Conservation (phyloP, 2,888 invertebrate genomes). For the Drosophila subquinaria region DNA sequence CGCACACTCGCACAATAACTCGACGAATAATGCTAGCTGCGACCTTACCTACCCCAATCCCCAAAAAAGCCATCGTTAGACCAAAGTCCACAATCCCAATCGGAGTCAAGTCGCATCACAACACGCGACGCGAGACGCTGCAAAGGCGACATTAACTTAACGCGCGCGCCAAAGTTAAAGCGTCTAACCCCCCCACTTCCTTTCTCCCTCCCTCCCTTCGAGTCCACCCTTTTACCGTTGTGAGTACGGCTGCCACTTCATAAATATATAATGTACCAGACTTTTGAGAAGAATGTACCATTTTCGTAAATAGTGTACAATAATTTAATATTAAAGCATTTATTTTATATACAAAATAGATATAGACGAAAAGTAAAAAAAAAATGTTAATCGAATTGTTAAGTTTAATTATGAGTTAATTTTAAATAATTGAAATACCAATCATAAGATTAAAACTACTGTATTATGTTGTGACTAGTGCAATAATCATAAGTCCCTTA, state of each 20-base stretch:
- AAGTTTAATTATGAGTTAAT: no score
- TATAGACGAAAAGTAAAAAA: no score
- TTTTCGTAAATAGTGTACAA: neutral
- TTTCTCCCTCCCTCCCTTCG: neutral
- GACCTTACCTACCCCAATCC: conserved; percentile 41
- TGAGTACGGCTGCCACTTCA: neutral
- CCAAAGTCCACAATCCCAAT: conserved; percentile 44
- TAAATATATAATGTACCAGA: neutral
- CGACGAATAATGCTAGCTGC: conserved; percentile 34
- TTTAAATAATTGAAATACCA: no score
- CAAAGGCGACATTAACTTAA: conserved; percentile 45
- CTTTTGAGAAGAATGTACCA: neutral
- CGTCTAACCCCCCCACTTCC: neutral
- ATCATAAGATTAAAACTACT: no score
- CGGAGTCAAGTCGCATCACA: conserved; percentile 46
- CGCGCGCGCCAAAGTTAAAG: conserved; percentile 30
- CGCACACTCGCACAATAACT: conserved; percentile 17
- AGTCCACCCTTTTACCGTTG: neutral
- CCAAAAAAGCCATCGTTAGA: conserved; percentile 38
- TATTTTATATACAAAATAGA: no score
- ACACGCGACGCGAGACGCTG: conserved; percentile 37
- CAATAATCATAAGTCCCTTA: no score
- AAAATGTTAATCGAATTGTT: no score
- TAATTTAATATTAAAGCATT: neutral
- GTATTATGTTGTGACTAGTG: no score